Base-by-base conservation (phyloP, 2,113 vertebrate species). In the Uria lomvia region DNA sequence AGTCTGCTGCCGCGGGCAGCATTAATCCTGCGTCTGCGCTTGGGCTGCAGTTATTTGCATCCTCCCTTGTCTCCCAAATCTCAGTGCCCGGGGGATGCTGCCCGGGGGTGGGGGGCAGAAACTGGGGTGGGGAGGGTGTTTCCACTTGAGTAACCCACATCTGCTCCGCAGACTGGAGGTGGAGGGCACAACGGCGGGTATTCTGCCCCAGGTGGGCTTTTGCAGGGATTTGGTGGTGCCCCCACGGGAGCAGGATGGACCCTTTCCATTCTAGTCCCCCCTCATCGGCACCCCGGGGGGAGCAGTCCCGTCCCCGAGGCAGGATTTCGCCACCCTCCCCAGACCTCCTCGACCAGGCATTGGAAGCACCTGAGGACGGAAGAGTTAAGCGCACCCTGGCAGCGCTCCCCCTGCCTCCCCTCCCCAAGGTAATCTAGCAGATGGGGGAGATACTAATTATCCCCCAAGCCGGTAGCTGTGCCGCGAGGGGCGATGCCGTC, bases 381-480 rank as follows among this genome's bases (percentile, higher is more conserved):
- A 93, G 95, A 97, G 95, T 96, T 97, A 96, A 96, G 88, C 3
- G 3, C 67, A n/a, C 16, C 49, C 88, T 97, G 95, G 95, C 95
- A 94, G 88, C 21, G 0, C 58, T 92, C 63, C 92, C 49, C 53
- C 62, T 65, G 67, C 79, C 79, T 80, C 72, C 88, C 86, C 90
- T 93, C 85, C 65, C 75, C 36, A 6, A 5, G 76, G 88, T 95
- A n/a, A 93, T 90, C 90, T 62, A 96, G 78, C 96, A 97, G 96
- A 96, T 97, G 96, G 96, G 94, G 93, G 58, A 95, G 90, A 86
- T 65, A 95, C 85, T 96, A 95, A 96, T 96, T 96, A 96, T 92
- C 77, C 85, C 81, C 50, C 32, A 14, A 95, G 88, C 16, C 16
- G 11, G 94, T 82, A 86, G 92, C 85, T 76, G 90, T 83, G 90